These are phyloP conservation scores for Oscheius sp. DNA, from an alignment of 2,888 invertebrate species.

Conservation along the genomic window DNA sequence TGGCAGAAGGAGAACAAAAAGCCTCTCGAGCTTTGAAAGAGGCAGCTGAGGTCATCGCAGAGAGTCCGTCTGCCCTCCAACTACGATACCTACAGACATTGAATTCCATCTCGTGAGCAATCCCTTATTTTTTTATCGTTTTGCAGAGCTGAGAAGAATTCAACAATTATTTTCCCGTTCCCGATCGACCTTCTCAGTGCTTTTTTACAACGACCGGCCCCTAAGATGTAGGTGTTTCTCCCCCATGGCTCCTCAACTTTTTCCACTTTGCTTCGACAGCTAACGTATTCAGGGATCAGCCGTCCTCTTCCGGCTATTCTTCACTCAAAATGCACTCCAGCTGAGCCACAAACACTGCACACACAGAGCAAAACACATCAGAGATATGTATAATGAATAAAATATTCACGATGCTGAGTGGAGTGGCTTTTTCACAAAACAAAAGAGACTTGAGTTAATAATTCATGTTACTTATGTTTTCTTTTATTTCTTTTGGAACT, in stretches of 20 bases:
- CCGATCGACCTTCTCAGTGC: conserved; percentile 75
- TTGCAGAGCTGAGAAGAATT: conserved; percentile 90
- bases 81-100: conserved; percentile 91
- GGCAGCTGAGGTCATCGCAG: conserved; percentile 85
- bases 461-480: background rate
- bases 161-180: conserved; percentile 94
- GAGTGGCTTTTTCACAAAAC: too few species aligned
- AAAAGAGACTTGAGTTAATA: too few species aligned
- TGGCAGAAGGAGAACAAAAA: conserved; percentile 86
- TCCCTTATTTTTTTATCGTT: background rate
- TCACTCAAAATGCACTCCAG: conserved; percentile 26
- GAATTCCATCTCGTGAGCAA: conserved; percentile 80
- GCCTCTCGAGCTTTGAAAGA: conserved; percentile 91
- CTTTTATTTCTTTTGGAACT: background rate
- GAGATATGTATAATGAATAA: conserved; percentile 9
- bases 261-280: background rate
- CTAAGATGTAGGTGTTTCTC: conserved; percentile 52
- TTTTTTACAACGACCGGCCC: conserved; percentile 50
- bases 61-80: conserved; percentile 91
- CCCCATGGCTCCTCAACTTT: background rate
- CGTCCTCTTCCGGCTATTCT: conserved; percentile 18
- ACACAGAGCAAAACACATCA: conserved; percentile 20
- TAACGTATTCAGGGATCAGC: conserved; percentile 12
- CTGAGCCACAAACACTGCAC: conserved; percentile 8
- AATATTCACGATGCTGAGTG: conserved; percentile 8